A percentile compares a stretch with the other conserved stretches of the same genome.
phyloP scores from a whole-genome alignment of 2,797 vertebrate species.

The Nasua narica region DNA sequence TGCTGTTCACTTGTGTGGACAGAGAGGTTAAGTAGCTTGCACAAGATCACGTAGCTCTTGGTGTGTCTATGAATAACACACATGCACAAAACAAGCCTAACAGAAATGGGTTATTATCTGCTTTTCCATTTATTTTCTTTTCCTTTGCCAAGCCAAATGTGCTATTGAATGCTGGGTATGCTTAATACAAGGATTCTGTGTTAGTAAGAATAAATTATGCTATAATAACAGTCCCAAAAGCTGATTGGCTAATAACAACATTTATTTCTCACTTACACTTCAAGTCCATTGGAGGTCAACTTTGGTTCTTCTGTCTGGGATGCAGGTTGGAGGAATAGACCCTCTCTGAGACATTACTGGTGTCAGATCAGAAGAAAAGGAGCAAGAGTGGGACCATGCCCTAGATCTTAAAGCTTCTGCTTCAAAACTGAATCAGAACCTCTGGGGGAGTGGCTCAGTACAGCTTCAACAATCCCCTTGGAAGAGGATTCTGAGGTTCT shows the following conservation, averaged over 20 bases:
- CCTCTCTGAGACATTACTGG: neutral
- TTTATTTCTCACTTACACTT: neutral
- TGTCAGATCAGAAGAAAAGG: neutral
- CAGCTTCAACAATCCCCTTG: neutral
- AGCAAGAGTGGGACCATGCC: neutral
- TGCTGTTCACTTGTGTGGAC: neutral
- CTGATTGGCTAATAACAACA: neutral
- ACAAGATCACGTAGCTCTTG: neutral
- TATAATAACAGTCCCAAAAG: neutral
- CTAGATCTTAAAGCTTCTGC: neutral
- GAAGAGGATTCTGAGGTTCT: neutral
- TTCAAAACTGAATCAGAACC: neutral
- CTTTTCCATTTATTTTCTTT: neutral
- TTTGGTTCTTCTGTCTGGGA: neutral
- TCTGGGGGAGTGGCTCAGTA: neutral
- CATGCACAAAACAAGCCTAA: neutral
- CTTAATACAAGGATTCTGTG: neutral
- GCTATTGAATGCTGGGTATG: neutral
- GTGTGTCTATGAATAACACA: neutral
- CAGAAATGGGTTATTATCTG: slow-evolving; percentile 26
- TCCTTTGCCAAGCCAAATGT: slow-evolving; percentile 31
- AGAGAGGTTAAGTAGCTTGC: neutral
- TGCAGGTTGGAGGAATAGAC: neutral
- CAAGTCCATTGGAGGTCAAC: neutral
- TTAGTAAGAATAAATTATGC: slow-evolving; percentile 6